Evolutionary conservation across 2,113 vertebrate species (phyloP), one percentile per base, ranked within the genome.

Genomic region (Entomyzon cyanotis): DNA sequence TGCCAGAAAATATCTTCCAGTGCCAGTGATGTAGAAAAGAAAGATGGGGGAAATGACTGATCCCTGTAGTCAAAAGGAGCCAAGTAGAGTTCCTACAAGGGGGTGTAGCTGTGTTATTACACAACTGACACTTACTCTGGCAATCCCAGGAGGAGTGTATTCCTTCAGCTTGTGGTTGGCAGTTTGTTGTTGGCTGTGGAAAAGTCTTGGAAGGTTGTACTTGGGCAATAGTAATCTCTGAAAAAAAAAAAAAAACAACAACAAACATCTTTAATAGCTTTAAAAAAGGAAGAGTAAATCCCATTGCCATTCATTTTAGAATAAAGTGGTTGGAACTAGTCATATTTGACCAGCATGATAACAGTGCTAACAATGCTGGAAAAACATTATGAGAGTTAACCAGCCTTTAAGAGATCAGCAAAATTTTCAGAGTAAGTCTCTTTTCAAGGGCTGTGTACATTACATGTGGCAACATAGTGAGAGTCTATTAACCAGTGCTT

Each of bases 401-500:
- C 23, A 77, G 30, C 19, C 22, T 90, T 70, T 52, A 44, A 88
- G 39, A 64, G 12, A 59, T 18, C 25, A 53, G 47, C 19, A 83
- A 35, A 42, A 71, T 55, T 81, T 84, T 79, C 49, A 31, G 30
- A 80, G 25, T 28, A 77, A 76, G 16, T 63, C 17, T 86, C 33
- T 58, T 31, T 60, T 93, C 88, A 46, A 2, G 46, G 63, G 27
- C 46, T 87, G 21, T 69, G 68, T 93, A 56, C 52, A 63, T 69
- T 75, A 60, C 21, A 13, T 60, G 73, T n/a, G 49, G 60, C 39
- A 84, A 59, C 44, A 23, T 31, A 30, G 77, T 75, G 33, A 92
- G 41, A 18, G 15, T 87, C 67, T 88, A 90, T 87, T 97, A 96
- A 89, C 68, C 42, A 82, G 39, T 78, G 88, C 87, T 95, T 97